Base-by-base conservation (phyloP, 1,140 invertebrate species). In the Caenorhabditis elegans region DNA sequence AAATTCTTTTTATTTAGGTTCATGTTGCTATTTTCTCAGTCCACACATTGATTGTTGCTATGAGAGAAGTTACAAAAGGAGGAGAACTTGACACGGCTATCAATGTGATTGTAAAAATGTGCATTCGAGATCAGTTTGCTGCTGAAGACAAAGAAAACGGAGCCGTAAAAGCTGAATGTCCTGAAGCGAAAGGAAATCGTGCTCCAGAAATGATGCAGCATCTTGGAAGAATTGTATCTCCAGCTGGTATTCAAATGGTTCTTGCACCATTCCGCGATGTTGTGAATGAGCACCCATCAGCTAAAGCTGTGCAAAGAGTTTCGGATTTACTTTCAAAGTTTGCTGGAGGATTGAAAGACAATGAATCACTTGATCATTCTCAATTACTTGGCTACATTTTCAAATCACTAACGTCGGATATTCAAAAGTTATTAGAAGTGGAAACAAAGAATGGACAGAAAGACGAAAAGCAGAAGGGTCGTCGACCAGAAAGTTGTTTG, bases 111-210 rank as follows among this genome's bases (percentile, higher is more conserved):
- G 90, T 96, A n/a, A 93, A 94, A 86, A 93, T 93, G 65, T 92
- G 94, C 80, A 96, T 98, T 91, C 90, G 97, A 15, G 97, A 97
- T 90, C 95, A 95, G 0, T 91, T 93, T 47, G 91, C 94, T 1
- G 93, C 94, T 0, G 96, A 97, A 90, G 96, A 98, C 90, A 98
- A 98, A 90, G 94, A 96, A 90, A 93, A 97, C 0, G 92, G 92
- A 0, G 94, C 94, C 85, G 94, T 97, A 39, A 93, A 93, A 8
- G 92, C 92, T 22, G 95, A 96, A 90, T 82, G 91, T 15, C 90
- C 91, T 85, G 92, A 93, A 88, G 92, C 92, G 0, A 90, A 91
- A 79, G 90, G 88, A 39, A 89, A 90, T n/a, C 97, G 95, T 90
- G 95, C 95, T 87, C 96, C 93, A 84, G 93, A 95, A 19, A 95